Base-by-base conservation (phyloP, 2,797 vertebrate species). In the Semotilus atromaculatus region DNA sequence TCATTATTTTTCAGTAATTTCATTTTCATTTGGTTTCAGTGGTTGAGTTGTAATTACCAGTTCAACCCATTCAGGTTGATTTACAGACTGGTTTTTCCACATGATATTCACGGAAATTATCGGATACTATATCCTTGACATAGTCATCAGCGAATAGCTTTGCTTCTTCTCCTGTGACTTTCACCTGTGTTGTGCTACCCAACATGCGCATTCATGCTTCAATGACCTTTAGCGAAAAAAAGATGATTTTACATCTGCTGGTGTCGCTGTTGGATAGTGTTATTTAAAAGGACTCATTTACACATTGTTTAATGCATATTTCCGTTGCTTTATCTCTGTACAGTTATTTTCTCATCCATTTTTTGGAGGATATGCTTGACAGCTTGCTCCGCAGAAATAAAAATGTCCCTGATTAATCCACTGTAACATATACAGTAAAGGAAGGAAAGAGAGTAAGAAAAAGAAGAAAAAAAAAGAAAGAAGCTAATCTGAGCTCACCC, bases 341-440 rank as follows among this genome's bases (percentile, higher is more conserved):
- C 29, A 55, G 31, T 55, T 75, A 75, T 75, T 75, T 55, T 75
- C 48, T 75, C 31, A 36, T 75, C 13, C 0, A 3, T 34, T 75
- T 74, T 74, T 75, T 75, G 21, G 31, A 75, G 36, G 48, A 75
- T 38, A 53, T 13, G 5, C 51, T 36, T 55, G 48, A 14, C 72
- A 75, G 73, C 21, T 55, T 75, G 36, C 31, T 55, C 11, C 1
- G 3, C 31, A 75, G 48, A 53, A 31, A 62, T 29, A 62, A 29
- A 75, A 75, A 55, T 36, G 48, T 21, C 73, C 73, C 73, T 36
- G 51, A 74, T 75, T 75, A 75, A 75, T 75, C 48, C 31, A 14
- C 31, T 55, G 21, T 21, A 75, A 75, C 73, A 75, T 21, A 16
- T 36, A 23, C 45, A 75, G 31, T 75, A 55, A 75, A 75, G 16